Evolutionary conservation across 2,888 invertebrate species (phyloP), one percentile per base, ranked within the genome.

Genomic region (Seladonia tumulorum): DNA sequence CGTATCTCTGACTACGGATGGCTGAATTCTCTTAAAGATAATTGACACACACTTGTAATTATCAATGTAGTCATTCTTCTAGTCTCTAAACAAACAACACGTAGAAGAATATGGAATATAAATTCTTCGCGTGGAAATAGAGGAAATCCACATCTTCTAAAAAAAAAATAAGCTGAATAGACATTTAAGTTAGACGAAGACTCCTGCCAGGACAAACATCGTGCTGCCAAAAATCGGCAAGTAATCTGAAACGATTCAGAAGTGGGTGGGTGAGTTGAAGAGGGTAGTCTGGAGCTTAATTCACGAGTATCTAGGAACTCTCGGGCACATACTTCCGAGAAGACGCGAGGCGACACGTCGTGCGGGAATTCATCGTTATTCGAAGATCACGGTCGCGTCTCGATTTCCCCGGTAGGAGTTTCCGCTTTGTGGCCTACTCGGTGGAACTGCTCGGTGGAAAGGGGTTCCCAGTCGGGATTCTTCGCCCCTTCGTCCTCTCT

Each of bases 361-460:
- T 53, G 60, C 49, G 35, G 63, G 35, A 76, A 81, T 78, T 84
- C 77, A 49, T 79, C 76, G 86, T 81, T 76, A 78, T 81, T 78
- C 82, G 53, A 81, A 83, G 80, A 88, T 88, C 88, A 71, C 77
- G 80, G 35, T 53, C 63, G 81, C 82, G 78, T 85, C 79, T 86
- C 85, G 79, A 89, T 89, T 86, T 83, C 79, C 71, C 57, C 12
- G 45, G 71, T 39, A 81, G 78, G 81, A 82, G 79, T 82, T 88
- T 89, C 73, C 76, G 68, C 49, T 82, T 83, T 80, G 82, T 60
- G 72, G 70, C 66, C 76, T 70, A n/a, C n/a, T n/a, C n/a, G 71
- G 71, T 81, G 81, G 77, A 70, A 82, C 83, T 82, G 83, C 66
- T 25, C 60, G 60, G 25, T 53, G 53, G 53, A 60, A 25, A 25